Percentiles rank a stretch among this genome's conserved stretches.
Conservation (phyloP, 1,140 invertebrate genomes). For the Bombus confusus region DNA sequence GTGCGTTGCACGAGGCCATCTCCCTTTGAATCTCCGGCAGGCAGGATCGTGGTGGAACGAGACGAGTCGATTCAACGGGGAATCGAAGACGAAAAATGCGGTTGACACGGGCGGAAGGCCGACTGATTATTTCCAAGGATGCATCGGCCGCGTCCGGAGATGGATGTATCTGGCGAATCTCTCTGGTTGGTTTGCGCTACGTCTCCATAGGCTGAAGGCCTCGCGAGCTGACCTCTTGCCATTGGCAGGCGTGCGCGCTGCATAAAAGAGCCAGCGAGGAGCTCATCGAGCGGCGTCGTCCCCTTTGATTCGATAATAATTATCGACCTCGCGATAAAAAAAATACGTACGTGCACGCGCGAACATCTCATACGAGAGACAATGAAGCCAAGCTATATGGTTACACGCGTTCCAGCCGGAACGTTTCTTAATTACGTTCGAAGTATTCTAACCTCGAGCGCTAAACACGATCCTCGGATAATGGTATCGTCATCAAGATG, state of each 20-base stretch:
- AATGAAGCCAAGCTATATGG: constrained; percentile 23
- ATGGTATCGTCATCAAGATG: not conserved
- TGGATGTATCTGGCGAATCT: constrained; percentile 60
- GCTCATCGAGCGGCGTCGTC: constrained; percentile 41
- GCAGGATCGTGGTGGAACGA: not conserved
- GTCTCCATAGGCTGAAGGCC: constrained; percentile 50
- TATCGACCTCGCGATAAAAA: constrained; percentile 49
- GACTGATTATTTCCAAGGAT: constrained; percentile 65
- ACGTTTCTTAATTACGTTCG: constrained; percentile 39
- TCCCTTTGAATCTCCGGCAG: constrained; percentile 1
- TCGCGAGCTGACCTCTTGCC: constrained; percentile 55
- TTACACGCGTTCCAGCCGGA: constrained; percentile 19
- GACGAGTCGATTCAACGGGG: not conserved
- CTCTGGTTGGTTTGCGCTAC: constrained; percentile 50
- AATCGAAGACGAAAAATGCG: constrained; percentile 43
- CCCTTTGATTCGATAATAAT: constrained; percentile 63
- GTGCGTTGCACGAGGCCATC: not conserved
- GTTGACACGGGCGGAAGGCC: constrained; percentile 54
- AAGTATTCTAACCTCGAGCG: constrained; percentile 31
- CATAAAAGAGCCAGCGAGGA: constrained; percentile 25
- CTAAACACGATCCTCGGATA: constrained; percentile 7
- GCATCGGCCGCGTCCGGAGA: constrained; percentile 33
- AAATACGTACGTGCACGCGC: not conserved
- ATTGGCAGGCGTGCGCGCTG: constrained; percentile 31
- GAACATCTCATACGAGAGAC: constrained; percentile 17